These are phyloP conservation scores for Apteryx owenii DNA, from an alignment of 2,113 vertebrate genomes.

Conservation along the genomic window DNA sequence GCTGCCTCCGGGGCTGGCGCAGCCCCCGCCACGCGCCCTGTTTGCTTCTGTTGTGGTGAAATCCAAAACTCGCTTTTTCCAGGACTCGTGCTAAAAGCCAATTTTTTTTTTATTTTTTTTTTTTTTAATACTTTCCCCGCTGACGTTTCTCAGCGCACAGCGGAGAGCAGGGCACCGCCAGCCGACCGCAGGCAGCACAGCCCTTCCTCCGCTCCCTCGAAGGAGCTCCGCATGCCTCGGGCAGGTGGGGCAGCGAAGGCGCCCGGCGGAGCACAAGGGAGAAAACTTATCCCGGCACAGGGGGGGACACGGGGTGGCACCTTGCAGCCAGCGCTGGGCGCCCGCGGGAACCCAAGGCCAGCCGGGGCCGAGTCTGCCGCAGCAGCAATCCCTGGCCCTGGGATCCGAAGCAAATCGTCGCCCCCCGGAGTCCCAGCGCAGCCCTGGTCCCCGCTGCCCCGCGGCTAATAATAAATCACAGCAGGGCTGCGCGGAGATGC, in stretches of 20 bases:
- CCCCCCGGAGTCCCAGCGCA: no score
- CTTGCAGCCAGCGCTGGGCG: not conserved
- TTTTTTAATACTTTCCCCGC: not conserved
- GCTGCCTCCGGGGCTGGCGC: not conserved
- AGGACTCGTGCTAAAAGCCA: not conserved
- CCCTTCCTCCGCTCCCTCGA: rapidly evolving
- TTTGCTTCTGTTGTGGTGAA: not conserved
- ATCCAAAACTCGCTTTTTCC: not conserved
- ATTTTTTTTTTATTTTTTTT: no score
- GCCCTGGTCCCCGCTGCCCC: no score
- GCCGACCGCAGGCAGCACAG: not conserved
- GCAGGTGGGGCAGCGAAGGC: no score
- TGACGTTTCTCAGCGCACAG: not conserved
- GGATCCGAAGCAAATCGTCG: not conserved
- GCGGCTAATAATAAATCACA: no score
- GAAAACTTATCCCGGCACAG: not conserved
- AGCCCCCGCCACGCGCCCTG: not conserved
- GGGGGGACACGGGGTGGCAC: not conserved
- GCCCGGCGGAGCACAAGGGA: no score
- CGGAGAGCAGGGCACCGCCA: not conserved
- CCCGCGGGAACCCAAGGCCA: no score
- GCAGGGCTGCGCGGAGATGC: no score
- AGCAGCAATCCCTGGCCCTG: not conserved
- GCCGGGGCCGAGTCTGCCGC: no score
- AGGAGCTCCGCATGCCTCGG: not conserved